Base-by-base conservation (phyloP, 2,888 invertebrate species). In the Lordiphosa andalusiaca region DNA sequence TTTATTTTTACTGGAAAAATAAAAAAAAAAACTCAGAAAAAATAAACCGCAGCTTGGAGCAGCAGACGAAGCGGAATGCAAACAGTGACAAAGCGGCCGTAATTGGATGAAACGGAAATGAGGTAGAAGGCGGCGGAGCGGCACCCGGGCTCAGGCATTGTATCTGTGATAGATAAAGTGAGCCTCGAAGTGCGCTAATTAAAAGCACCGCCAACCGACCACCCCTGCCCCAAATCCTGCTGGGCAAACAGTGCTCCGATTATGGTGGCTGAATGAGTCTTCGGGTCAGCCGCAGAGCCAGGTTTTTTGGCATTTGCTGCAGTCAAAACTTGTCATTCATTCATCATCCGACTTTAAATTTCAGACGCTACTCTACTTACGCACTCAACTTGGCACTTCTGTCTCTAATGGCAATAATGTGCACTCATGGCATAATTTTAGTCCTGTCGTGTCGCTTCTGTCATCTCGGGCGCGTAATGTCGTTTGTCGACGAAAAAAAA, bases 31-130 rank as follows among this genome's bases (percentile, higher is more conserved):
- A 39, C 30, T 30, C 21, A 10, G 21, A 47, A 36, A 23, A 23
- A 42, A 30, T 21, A 30, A 46, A 49, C 48, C 51, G 23, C 51
- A 52, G 40, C 21, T 21, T 21, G 23, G 7, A 12, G 33, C 2
- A 44, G 44, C 16, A 44, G 44, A 33, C 16, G 44, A 33, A 44
- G 44, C 44, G 39, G 67, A 57, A 73, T 59, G 74, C 70, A 62
- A 66, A 61, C 56, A 70, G 63, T 70, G 74, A 72, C 74, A 74
- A 74, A 53, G 64, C 57, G 54, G 47, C 55, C 58, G 63, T 67
- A 74, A 74, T 72, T 72, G 67, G 71, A 67, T 67, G 61, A 63
- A 71, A 61, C 63, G 71, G 71, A 71, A 74, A 71, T 72, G 67
- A 72, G 68, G 67, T 67, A 71, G 67, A 70, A 71, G 70, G 42